Evolutionary conservation across 2,888 invertebrate species (phyloP), one percentile per base, ranked within the genome.

Genomic region (Eristalis pertinax): DNA sequence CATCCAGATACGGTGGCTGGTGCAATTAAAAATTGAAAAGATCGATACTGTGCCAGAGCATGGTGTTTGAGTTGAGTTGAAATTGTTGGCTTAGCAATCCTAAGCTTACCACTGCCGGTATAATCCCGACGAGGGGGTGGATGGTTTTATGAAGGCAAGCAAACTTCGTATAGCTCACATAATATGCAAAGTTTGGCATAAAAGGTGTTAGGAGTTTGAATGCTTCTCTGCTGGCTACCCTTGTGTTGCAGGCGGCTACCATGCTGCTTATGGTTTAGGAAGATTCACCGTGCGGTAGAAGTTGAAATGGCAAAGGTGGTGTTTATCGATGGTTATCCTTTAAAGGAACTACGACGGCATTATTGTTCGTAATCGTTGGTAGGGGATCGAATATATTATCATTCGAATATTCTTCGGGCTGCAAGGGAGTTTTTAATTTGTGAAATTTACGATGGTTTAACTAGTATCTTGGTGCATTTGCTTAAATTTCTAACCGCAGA

Each of bases 21-120:
- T 72, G 72, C 78, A 84, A 78, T 84, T 84, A 69, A 84, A 84
- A 78, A 78, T 84, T 41, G 32, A 69, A 32, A 15, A 69, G 69
- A 78, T 78, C 84, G 74, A 84, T 84, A 78, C 24, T 67, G 13
- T 67, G 41, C 11, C n/a, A 43, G 43, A 38, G n/a, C 26, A 56
- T 24, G 22, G 29, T 58, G 56, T 32, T 77, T 73, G 67, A 22
- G 56, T 41, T 68, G 67, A 73, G 77, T 73, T 67, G 68, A 68
- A 72, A 56, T 83, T 68, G 77, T 78, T 77, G 56, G 77, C 77
- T 83, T 77, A 77, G 68, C 72, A 77, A 63, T 73, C 77, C 72
- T 72, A 38, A 70, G 62, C 69, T 72, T 72, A 26, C 70, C 67
- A 65, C 76, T 58, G 24, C 24, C n/a, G 62, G 60, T 41, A 58